Percentiles rank a stretch among this genome's conserved stretches.
These are phyloP conservation scores for Nasonia vitripennis DNA, from an alignment of 1,140 invertebrate genomes.

Conservation along the genomic window DNA sequence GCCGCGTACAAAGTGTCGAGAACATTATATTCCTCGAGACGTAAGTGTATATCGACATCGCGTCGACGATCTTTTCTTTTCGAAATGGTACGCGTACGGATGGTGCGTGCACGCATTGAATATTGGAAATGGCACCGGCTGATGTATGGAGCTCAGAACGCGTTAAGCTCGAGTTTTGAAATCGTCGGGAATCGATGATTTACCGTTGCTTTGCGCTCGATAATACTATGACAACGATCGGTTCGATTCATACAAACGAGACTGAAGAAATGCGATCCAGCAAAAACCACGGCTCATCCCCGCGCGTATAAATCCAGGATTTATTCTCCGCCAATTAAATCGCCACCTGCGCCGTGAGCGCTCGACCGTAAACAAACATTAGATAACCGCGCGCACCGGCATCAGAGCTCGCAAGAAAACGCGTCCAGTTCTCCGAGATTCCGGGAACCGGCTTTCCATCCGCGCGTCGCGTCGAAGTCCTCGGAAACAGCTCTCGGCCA, in stretches of 20 bases:
- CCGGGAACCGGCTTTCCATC: constrained; percentile 16
- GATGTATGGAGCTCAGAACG: neutral
- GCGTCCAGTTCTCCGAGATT: neutral
- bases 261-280: neutral
- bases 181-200: neutral
- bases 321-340: constrained; percentile 19
- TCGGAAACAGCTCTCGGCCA: constrained; percentile 5
- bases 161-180: neutral
- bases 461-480: neutral
- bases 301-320: neutral
- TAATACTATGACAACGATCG: neutral
- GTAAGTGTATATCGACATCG: neutral
- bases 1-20: neutral
- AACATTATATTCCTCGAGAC: constrained; percentile 30
- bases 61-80: constrained; percentile 6
- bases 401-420: neutral
- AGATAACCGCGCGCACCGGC: neutral
- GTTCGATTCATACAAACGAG: neutral
- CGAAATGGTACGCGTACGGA: neutral
- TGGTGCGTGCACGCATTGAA: neutral
- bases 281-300: too few relatives aligned
- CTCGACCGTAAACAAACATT: neutral
- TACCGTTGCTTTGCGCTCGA: neutral
- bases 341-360: neutral
- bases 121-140: neutral